Evolutionary conservation across 2,113 vertebrate genomes (phyloP), one percentile per base, ranked within the genome.

Genomic region (Cinclus mexicanus): DNA sequence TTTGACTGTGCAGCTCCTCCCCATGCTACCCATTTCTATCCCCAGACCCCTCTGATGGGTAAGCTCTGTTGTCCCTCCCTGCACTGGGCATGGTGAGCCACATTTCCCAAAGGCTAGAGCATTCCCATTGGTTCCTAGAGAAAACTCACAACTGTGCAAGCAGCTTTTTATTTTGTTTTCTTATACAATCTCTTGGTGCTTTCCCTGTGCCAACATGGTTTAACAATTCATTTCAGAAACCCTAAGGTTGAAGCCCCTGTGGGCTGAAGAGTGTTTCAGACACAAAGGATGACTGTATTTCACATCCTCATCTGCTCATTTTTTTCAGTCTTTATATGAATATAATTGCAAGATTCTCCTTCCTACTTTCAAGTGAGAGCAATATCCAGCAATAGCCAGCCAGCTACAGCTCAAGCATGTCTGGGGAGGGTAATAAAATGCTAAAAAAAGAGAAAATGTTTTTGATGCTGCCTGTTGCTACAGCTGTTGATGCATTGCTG

Each of bases 371-470:
- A 90, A 75, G 37, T 28, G 44, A 59, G 14, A 89, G 47, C 44
- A 31, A 39, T 2, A 3, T 57, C 84, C 87, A 78, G 61, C 23
- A 9, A 2, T 7, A 60, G 44, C 37, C 72, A 89, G 7, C 60
- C 84, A 93, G 44, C 56, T 50, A 60, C 7, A 6, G 89, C 20
- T 83, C 63, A 80, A 89, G 42, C 68, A 37, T 44, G 86, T 47
- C 65, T 75, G 41, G n/a, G 31, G 46, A 79, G n/a, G 53, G 44
- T 50, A 93, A 94, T 91, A 74, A 89, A 92, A 78, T 24, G 55
- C 33, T 41, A 8, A 65, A 63, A 76, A 65, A 81, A 23, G 0
- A 1, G 14, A 42, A 88, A 88, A 59, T 55, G 44, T 20, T 78
- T 86, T 75, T 90, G 37, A 9, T 60, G 59, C 35, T 88, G 83